These are phyloP conservation scores for Orthonychiurus folsomi DNA, from an alignment of 2,888 invertebrate species.

Conservation along the genomic window DNA sequence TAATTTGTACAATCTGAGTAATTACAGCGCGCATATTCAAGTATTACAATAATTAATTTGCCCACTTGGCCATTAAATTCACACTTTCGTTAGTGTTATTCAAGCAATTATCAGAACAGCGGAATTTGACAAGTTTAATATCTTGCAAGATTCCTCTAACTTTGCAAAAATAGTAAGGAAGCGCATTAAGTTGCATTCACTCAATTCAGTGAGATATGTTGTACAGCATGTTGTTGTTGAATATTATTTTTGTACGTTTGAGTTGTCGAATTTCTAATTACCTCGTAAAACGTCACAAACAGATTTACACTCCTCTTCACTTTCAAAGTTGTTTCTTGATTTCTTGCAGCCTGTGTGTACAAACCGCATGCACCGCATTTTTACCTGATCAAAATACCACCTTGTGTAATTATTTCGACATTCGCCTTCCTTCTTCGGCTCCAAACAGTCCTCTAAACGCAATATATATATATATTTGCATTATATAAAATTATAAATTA, in stretches of 20 bases:
- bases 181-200: too few species aligned
- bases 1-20: neutral
- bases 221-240: neutral
- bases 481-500: too few species aligned
- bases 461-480: neutral
- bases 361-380: slow-evolving; percentile 68
- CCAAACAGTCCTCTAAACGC: slow-evolving; percentile 12
- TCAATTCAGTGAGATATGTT: too few species aligned
- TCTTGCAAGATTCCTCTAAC: neutral
- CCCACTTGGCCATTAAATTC: neutral
- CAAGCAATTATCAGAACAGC: neutral
- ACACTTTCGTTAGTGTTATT: neutral
- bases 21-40: too few species aligned
- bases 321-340: slow-evolving; percentile 77
- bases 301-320: slow-evolving; percentile 58
- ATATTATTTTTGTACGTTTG: neutral
- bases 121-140: neutral
- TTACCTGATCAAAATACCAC: slow-evolving; percentile 71
- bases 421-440: slow-evolving; percentile 11
- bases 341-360: slow-evolving; percentile 80
- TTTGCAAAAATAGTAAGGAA: too few species aligned
- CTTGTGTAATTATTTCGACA: slow-evolving; percentile 58
- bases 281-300: slow-evolving; percentile 56
- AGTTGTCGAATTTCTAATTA: too few species aligned
- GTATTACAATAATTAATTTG: too few species aligned